Conservation (phyloP, 2,113 vertebrate genomes). For the Xiphias gladius region DNA sequence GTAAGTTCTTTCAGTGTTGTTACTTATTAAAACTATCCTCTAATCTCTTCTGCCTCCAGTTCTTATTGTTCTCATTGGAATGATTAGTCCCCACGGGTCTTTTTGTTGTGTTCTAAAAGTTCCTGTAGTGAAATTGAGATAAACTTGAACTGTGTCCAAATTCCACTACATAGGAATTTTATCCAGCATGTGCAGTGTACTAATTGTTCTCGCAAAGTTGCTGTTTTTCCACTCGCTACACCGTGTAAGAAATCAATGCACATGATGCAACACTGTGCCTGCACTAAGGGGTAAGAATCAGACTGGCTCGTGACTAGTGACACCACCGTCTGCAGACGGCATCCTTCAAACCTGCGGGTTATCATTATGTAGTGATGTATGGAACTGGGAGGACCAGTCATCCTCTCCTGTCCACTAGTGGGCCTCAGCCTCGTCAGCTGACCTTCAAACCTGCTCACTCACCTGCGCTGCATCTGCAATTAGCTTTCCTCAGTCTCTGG, state of each 20-base stretch:
- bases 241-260: not conserved
- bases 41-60: not conserved
- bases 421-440: slow-evolving; percentile 3
- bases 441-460: not conserved
- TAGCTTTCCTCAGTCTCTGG: not conserved
- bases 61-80: not conserved
- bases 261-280: too few relatives aligned
- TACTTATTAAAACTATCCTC: not conserved
- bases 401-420: slow-evolving; percentile 10
- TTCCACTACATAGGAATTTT: not conserved
- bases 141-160: not conserved
- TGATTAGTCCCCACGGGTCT: too few relatives aligned
- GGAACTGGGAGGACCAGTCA: not conserved
- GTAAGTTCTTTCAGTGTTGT: not conserved
- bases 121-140: not conserved
- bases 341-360: too few relatives aligned
- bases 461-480: not conserved
- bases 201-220: not conserved
- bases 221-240: not conserved
- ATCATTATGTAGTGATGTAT: not conserved
- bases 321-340: too few relatives aligned
- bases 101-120: too few relatives aligned
- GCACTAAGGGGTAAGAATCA: too few relatives aligned
- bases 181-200: not conserved
- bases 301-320: too few relatives aligned